Percentiles rank a stretch among this genome's conserved stretches.
These are phyloP conservation scores for Matsumurasca onukii DNA, from an alignment of 1,140 invertebrate genomes.

Conservation along the genomic window DNA sequence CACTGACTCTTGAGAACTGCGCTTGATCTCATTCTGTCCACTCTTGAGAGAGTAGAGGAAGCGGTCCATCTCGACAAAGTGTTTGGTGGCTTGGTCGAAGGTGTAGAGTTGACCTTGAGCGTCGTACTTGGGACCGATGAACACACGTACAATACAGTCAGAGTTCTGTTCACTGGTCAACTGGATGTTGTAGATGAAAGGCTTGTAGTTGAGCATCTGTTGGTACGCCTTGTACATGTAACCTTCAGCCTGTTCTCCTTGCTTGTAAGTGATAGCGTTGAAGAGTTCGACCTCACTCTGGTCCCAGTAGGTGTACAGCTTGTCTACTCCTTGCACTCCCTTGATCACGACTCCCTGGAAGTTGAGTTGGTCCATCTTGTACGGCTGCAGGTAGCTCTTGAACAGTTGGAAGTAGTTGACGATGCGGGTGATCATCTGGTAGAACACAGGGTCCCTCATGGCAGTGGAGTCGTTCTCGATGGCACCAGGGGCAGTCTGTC, in stretches of 20 bases:
- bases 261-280: slow-evolving; percentile 56
- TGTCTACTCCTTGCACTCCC: slow-evolving; percentile 40
- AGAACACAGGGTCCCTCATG: slow-evolving; percentile 56
- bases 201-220: slow-evolving; percentile 62
- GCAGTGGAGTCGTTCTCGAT: slow-evolving; percentile 51
- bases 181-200: slow-evolving; percentile 61
- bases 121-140: slow-evolving; percentile 69
- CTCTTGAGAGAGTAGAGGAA: slow-evolving; percentile 41
- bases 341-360: slow-evolving; percentile 46
- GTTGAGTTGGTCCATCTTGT: slow-evolving; percentile 53
- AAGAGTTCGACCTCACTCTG: slow-evolving; percentile 50
- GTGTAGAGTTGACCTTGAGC: slow-evolving; percentile 51
- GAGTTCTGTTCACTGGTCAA: slow-evolving; percentile 56
- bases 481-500: slow-evolving; percentile 48
- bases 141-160: slow-evolving; percentile 60
- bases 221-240: slow-evolving; percentile 47
- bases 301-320: slow-evolving; percentile 40
- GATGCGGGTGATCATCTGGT: slow-evolving; percentile 51
- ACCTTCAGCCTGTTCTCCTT: slow-evolving; percentile 48
- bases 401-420: slow-evolving; percentile 55
- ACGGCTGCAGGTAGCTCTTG: slow-evolving; percentile 54
- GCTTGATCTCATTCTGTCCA: slow-evolving; percentile 25
- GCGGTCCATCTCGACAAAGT: slow-evolving; percentile 47
- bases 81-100: slow-evolving; percentile 37
- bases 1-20: slow-evolving; percentile 27